Evolutionary conservation across 35 echinoderm and acorn worm genomes (phyloP).

Genomic region (Chiridota heheva): DNA sequence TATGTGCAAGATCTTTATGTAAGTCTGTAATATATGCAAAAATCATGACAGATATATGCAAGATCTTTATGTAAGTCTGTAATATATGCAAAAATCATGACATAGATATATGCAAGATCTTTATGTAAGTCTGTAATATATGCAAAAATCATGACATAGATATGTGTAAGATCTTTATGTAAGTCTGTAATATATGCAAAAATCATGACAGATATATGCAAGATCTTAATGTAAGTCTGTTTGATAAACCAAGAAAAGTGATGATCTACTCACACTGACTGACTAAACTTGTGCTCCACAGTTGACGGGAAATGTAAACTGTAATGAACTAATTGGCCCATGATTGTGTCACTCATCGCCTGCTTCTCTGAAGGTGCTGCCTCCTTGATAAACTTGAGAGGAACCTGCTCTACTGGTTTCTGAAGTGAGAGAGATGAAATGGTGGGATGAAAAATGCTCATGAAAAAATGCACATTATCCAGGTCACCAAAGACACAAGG

Average conservation of each 20-base stretch:
- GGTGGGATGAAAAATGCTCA: not conserved
- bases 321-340: slow-evolving; percentile 82
- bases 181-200: not conserved
- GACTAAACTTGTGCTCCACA: slow-evolving; percentile 73
- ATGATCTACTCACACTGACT: slow-evolving; percentile 36
- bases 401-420: slow-evolving; percentile 66
- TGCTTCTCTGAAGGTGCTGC: slow-evolving; percentile 35
- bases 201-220: not conserved
- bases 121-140: not conserved
- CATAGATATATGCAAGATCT: not conserved
- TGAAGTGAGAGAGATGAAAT: slow-evolving; percentile 16
- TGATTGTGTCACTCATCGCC: slow-evolving; percentile 59
- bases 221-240: not conserved
- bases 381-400: slow-evolving; percentile 79
- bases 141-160: not conserved
- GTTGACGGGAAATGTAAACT: slow-evolving; percentile 69
- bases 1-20: not conserved
- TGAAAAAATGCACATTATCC: too few relatives aligned
- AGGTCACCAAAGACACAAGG: too few relatives aligned
- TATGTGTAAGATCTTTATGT: not conserved
- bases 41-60: not conserved
- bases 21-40: not conserved
- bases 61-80: not conserved
- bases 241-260: not conserved
- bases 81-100: not conserved